Percentiles rank a stretch among this genome's conserved stretches.
Conservation (phyloP, 2,113 vertebrate species). For the Chaetops frenatus region DNA sequence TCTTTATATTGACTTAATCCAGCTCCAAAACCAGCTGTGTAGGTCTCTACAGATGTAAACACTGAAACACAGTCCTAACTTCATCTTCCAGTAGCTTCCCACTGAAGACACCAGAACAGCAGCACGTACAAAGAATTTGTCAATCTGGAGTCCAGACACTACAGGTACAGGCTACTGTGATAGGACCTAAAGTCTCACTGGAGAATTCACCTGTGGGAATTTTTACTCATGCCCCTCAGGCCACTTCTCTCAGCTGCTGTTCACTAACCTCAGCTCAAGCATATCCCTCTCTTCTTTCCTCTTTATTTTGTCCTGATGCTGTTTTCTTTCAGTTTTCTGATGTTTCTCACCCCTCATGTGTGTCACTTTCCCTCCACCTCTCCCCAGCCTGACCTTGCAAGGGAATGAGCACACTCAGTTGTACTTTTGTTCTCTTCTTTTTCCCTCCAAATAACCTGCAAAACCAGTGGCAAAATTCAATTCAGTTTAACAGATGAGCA, state of each 20-base stretch:
- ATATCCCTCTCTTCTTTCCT: not conserved
- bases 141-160: not conserved
- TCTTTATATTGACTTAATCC: not conserved
- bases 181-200: not conserved
- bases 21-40: not conserved
- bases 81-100: not conserved
- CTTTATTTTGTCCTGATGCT: not conserved
- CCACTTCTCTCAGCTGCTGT: not conserved
- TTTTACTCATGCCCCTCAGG: not conserved
- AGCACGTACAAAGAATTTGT: not conserved
- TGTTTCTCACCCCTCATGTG: not conserved
- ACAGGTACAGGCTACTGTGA: not conserved
- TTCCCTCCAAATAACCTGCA: not conserved
- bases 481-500: not conserved
- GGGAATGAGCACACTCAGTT: not conserved
- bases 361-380: not conserved
- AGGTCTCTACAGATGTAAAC: not conserved
- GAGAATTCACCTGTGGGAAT: not conserved
- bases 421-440: not conserved
- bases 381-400: not conserved
- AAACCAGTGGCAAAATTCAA: not conserved
- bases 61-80: not conserved
- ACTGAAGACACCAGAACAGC: not conserved
- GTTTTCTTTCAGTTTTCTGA: not conserved
- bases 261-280: not conserved